These are phyloP conservation scores for Apotomis betuletana DNA, from an alignment of 2,888 invertebrate species.

Conservation along the genomic window DNA sequence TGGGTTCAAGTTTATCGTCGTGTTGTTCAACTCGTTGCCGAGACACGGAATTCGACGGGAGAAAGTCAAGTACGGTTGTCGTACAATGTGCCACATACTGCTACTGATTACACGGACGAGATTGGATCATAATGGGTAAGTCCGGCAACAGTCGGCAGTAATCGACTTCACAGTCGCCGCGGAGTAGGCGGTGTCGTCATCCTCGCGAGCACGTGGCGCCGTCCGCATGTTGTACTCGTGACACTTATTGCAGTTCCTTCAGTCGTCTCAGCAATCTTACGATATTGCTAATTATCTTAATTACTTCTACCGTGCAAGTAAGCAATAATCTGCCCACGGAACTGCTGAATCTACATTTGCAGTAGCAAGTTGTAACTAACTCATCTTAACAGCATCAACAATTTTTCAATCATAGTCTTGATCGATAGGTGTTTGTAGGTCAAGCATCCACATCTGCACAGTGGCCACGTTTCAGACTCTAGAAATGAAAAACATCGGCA, in stretches of 20 bases:
- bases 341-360: neutral
- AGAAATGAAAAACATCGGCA: constrained; percentile 9
- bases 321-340: constrained; percentile 5
- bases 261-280: constrained; percentile 47
- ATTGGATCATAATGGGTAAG: constrained; percentile 75
- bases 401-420: constrained; percentile 18
- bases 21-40: constrained; percentile 77
- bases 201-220: constrained; percentile 56
- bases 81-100: constrained; percentile 68
- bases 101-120: constrained; percentile 65
- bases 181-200: constrained; percentile 68
- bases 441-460: constrained; percentile 52
- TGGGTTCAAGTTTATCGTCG: constrained; percentile 71
- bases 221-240: constrained; percentile 51
- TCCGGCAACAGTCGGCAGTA: constrained; percentile 59
- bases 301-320: neutral
- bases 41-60: constrained; percentile 76
- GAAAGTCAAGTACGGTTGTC: constrained; percentile 78
- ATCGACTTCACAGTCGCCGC: constrained; percentile 55
- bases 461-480: constrained; percentile 25
- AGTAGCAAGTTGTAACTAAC: neutral
- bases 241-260: constrained; percentile 48
- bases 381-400: constrained; percentile 10
- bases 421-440: constrained; percentile 58
- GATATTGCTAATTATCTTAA: constrained; percentile 15